Evolutionary conservation across 2,888 invertebrate genomes (phyloP).

Genomic region (Stenotaenia linearis): DNA sequence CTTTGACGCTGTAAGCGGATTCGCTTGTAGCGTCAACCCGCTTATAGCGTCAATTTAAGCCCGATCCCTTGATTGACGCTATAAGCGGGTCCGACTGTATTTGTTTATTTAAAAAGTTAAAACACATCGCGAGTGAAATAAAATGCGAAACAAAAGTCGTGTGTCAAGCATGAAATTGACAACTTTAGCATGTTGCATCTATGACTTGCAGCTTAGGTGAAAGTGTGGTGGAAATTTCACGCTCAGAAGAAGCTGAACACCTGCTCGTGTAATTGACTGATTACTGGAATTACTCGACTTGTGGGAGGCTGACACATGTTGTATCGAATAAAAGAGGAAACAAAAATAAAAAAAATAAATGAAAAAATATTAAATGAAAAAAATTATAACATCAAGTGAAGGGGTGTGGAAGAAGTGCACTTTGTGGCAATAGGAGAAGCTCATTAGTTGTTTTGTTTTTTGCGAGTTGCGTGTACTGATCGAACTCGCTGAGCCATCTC

Average conservation of each 20-base stretch:
- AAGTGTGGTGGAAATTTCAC: not conserved
- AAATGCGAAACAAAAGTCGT: too few relatives aligned
- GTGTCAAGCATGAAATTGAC: not conserved
- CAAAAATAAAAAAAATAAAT: not conserved
- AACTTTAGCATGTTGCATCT: not conserved
- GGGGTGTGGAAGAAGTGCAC: not conserved
- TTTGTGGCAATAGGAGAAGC: not conserved
- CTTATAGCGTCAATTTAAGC: too few relatives aligned
- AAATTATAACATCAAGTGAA: not conserved
- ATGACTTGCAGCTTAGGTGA: not conserved
- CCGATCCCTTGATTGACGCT: too few relatives aligned
- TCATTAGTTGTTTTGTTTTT: constrained; percentile 4
- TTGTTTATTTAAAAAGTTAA: too few relatives aligned
- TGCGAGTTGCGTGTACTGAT: not conserved
- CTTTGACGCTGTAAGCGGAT: too few relatives aligned
- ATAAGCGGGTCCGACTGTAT: too few relatives aligned
- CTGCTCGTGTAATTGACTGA: constrained; percentile 9
- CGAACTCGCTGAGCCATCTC: not conserved
- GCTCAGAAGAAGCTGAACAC: constrained; percentile 9
- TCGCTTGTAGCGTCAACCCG: too few relatives aligned
- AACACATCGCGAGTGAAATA: too few relatives aligned
- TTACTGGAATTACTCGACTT: not conserved
- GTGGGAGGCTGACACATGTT: not conserved
- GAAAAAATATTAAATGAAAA: not conserved
- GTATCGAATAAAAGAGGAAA: not conserved